phyloP scores from a whole-genome alignment of 2,113 vertebrate species.

The Corvus cornix region DNA sequence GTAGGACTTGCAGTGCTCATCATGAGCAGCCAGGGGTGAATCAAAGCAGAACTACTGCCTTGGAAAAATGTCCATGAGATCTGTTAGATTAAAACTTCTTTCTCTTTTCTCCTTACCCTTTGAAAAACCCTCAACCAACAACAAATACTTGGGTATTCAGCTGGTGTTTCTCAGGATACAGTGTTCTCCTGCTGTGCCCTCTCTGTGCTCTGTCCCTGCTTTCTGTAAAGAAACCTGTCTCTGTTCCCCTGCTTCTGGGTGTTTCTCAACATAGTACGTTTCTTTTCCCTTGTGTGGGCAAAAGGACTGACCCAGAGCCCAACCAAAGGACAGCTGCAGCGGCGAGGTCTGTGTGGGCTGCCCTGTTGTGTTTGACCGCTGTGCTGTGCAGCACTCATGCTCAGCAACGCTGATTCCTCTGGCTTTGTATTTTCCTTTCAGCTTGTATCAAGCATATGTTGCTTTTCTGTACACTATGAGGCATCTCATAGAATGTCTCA shows the following conservation, averaged over 20 bases:
- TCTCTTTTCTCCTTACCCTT: background rate
- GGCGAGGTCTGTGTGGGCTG: background rate
- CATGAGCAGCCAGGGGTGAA: background rate
- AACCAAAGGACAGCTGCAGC: fast-evolving
- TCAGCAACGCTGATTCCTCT: background rate
- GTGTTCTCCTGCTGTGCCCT: background rate
- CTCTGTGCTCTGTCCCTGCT: background rate
- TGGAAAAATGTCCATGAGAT: background rate
- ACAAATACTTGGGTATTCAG: background rate
- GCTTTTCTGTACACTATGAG: background rate
- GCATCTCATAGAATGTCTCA: background rate
- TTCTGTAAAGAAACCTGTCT: background rate
- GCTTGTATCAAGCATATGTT: background rate
- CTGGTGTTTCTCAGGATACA: background rate
- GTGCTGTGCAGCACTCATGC: background rate
- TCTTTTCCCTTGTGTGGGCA: background rate
- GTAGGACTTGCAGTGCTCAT: background rate
- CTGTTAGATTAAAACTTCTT: background rate
- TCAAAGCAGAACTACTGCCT: background rate
- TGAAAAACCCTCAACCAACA: background rate
- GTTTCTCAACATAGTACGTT: background rate
- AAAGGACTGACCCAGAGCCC: background rate
- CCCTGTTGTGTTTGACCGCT: background rate
- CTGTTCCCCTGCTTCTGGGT: fast-evolving
- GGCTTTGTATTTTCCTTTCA: background rate